A percentile compares a stretch with the other conserved stretches of the same genome.
phyloP scores from a whole-genome alignment of 2,888 invertebrate species.

The Ormyrus thymus region DNA sequence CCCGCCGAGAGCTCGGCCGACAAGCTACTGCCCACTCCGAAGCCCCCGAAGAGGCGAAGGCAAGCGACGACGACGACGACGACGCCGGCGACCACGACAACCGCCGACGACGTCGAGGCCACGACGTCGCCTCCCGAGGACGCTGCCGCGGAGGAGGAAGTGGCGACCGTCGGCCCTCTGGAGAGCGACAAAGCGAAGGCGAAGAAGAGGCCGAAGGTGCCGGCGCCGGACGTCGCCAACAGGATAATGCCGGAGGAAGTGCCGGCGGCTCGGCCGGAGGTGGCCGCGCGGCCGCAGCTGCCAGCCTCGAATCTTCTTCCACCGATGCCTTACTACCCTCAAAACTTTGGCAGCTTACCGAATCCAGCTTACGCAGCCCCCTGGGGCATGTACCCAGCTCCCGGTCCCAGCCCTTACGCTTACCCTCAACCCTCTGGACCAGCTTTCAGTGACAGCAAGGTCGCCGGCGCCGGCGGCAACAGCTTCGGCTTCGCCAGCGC shows the following conservation, averaged over 20 bases:
- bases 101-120: not conserved
- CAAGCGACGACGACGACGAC: not conserved
- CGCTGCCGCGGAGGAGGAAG: not conserved
- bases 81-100: constrained; percentile 1
- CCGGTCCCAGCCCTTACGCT: constrained; percentile 19
- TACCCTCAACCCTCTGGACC: constrained; percentile 52
- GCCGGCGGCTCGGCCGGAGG: not conserved
- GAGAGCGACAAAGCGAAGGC: not conserved
- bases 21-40: not conserved
- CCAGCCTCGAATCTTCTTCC: constrained; percentile 46
- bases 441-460: constrained; percentile 48
- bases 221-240: not conserved
- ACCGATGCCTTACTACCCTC: constrained; percentile 40
- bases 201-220: not conserved
- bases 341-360: constrained; percentile 4
- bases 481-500: constrained; percentile 59
- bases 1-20: not conserved
- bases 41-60: not conserved
- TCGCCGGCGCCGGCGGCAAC: constrained; percentile 6
- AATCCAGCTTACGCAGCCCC: constrained; percentile 19
- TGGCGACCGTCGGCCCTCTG: constrained; percentile 19
- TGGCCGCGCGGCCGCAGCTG: not conserved
- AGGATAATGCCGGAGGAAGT: not conserved
- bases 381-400: constrained; percentile 12
- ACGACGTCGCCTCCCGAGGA: not conserved